Base-by-base conservation (phyloP, 2,797 vertebrate species). In the Sphenopsis melanotis region DNA sequence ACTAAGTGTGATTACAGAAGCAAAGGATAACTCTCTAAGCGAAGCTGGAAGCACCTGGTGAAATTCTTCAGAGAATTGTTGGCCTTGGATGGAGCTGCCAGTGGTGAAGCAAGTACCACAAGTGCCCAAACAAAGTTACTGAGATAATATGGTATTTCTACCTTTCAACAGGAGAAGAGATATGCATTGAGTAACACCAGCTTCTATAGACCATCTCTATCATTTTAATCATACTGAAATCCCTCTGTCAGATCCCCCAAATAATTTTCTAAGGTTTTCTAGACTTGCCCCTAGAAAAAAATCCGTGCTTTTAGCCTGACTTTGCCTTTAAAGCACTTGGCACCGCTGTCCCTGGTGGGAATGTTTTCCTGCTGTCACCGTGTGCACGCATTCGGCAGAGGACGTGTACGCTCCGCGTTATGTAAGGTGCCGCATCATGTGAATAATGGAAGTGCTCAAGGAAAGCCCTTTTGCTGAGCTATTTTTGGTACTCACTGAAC, bases 371-470 rank as follows among this genome's bases (percentile, higher is more conserved):
- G 6, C 71, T 55, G 4, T 15, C 71, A 24, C 64, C 6, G 1
- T 42, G 87, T 8, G 61, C 78, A 6, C 2, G 3, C 44, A 1
- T 37, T 86, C 1, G 3, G 78, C 3, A 12, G 49, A 87, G 71
- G 90, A 81, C 4, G 46, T 49, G 77, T 32, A 5, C 4, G 5
- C 84, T 53, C 49, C 4, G 9, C 2, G 57, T 97, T 97, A 97
- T 89, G 83, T 97, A 97, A 97, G 80, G 57, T 93, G 89, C 92
- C 10, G 83, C 95, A 95, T 95, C 94, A 82, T 96, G 94, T 96
- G 95, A 97, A 97, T 96, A 95, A 97, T 97, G 94, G 92, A 97
- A 95, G 66, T 34, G 94, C 95, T 95, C 71, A 87, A 95, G 95
- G 96, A 96, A 97, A 96, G 87, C 94, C 95, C 95, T 76, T 91